Base-by-base conservation (phyloP, 2,113 vertebrate genomes). In the Embiotoca jacksoni region DNA sequence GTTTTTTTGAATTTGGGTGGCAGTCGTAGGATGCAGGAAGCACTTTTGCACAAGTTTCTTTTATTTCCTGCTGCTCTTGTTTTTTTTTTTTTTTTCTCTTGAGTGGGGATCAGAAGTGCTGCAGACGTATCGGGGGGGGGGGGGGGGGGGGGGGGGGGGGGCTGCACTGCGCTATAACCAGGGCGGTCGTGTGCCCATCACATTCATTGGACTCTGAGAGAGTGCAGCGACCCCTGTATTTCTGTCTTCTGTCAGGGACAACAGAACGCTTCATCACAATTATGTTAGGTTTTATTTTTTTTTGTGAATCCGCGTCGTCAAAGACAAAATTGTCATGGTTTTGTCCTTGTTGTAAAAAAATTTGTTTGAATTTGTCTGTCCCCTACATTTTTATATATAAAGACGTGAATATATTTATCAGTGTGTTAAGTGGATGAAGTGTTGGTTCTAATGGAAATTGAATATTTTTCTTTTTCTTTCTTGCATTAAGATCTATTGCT, bases 31-130 rank as follows among this genome's bases (percentile, higher is more conserved):
- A 93, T 75, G 83, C 91, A 87, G 90, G 87, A 92, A 81, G 92
- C 93, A 90, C 87, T 91, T 94, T 95, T 94, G 94, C 93, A 94
- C 92, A 93, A 81, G 85, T 92, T 91, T 92, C 78, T 81, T 91
- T 88, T 80, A 68, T 85, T 89, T 90, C 88, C 85, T 91, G 89
- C 91, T 93, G 93, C 92, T 93, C 86, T 61, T 83, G 54, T 30
- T n/a, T 69, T 49, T 55, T 31, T 58, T 50, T 50, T 16, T 55
- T 85, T 83, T 70, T 59, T 85, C 75, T 86, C 78, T 23, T 23
- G 23, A 66, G 76, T 88, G 75, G 78, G 85, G 85, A 86, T 78
- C 71, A 58, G 83, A 74, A 67, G 79, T 53, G 63, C 66, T 81
- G 89, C 86, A 77, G 85, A 81, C 69, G 69, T 82, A 62, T 72